Base-by-base conservation (phyloP, 2,113 vertebrate species). In the Etheostoma spectabile region DNA sequence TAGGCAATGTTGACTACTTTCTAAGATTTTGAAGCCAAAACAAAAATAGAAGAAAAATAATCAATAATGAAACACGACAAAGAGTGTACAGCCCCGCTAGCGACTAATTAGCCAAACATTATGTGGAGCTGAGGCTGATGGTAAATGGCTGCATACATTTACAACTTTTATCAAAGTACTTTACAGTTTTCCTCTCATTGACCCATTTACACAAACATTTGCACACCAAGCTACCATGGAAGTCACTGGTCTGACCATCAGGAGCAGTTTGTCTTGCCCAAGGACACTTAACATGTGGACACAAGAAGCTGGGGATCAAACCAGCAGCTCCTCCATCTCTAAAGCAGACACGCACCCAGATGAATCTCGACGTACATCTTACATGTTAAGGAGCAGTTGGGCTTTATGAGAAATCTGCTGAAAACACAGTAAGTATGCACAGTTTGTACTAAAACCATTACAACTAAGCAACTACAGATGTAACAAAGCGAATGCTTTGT, bases 201-300 rank as follows among this genome's bases (percentile, higher is more conserved):
- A 57, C 55, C 55, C 51, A 53, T 53, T 53, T 21, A 61, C 18
- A 61, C 59, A 61, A 22, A 57, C 55, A 56, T 59, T 18, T 59
- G 8, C 14, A 16, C 15, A 33, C 27, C 59, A 33, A 61, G 59
- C 8, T 11, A 61, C 30, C 33, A 61, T 12, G 38, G 38, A 22
- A 45, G 21, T 6, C 38, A 64, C n/a, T 8, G 21, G 35, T 42
- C 61, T 18, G 61, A 63, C 61, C 61, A 45, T 14, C 38, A 11
- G 38, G 21, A 63, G 38, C 61, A 15, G 15, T 24, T 45, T 15
- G 21, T 16, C n/a, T 22, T 8, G 14, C 38, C 6, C 6, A 63
- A 22, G 14, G 42, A 18, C 38, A 46, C 38, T 64, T 30, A 30
- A 30, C 56, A 30, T 22, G 38, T 24, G n/a, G 11, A 61, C 59